Base-by-base conservation (phyloP, 2,888 invertebrate genomes). In the Nomada lathburiana region DNA sequence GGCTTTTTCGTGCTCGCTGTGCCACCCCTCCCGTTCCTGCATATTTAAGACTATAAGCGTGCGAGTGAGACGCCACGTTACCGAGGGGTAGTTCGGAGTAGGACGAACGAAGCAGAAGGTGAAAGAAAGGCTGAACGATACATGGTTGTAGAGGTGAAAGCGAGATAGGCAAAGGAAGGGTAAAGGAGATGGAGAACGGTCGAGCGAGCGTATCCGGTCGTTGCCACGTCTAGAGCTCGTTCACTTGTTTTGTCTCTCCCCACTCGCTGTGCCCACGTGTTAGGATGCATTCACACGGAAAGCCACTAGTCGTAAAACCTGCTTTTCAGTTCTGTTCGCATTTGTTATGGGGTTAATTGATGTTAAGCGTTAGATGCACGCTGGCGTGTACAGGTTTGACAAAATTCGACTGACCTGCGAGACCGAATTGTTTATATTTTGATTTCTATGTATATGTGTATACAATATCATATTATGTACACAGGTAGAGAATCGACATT, bases 141-240 rank as follows among this genome's bases (percentile, higher is more conserved):
- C 18, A 20, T 26, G 62, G n/a, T 13, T 26, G 77, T 13, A 0
- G 55, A 64, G 70, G 75, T 13, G 29, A 65, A 70, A 70, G 74
- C 53, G 71, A 68, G 55, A 64, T 69, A 60, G 63, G 42, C 70
- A 55, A 71, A 20, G 16, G 52, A 42, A 65, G 44, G 55, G 80
- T 63, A 78, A 85, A 42, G 50, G 73, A 83, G 82, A 82, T 42
- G 63, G 76, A 76, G 76, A 79, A 82, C 68, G 86, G 77, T 85
- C 82, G 89, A 90, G 89, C 89, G 89, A 91, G 90, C 88, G 90
- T 92, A 92, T 93, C 92, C 92, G 93, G 92, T 93, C 93, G 93
- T 93, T 93, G 93, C 92, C 93, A 92, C 91, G 91, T 91, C 88
- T 90, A 89, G 90, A 91, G 91, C 92, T 92, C 91, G 92, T 93